Evolutionary conservation across 2,797 vertebrate genomes (phyloP).

Genomic region (Pelochelys cantorii): DNA sequence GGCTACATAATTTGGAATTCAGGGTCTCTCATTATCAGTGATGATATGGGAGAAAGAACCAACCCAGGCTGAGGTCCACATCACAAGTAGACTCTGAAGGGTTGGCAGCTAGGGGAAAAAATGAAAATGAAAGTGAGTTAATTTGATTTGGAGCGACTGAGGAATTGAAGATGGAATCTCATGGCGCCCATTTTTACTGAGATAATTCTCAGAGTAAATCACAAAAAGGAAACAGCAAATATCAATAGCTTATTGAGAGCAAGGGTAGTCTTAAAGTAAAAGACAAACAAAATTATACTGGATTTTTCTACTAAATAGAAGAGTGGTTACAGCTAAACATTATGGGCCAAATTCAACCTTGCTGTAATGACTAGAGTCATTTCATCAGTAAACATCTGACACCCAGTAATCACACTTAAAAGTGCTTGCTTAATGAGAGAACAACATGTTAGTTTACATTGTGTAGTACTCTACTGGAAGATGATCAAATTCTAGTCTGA

Average conservation of each 20-base stretch:
- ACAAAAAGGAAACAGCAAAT: background rate
- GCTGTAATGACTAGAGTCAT: background rate
- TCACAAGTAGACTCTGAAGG: background rate
- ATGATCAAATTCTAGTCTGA: background rate
- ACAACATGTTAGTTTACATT: background rate
- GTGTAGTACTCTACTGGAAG: background rate
- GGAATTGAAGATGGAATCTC: background rate
- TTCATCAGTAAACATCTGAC: background rate
- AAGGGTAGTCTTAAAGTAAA: background rate
- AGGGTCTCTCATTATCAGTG: background rate
- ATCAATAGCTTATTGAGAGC: background rate
- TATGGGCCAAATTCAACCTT: background rate
- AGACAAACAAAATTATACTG: background rate
- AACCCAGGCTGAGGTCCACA: background rate
- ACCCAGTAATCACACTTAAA: background rate
- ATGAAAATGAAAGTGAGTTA: background rate
- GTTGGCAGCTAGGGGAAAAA: constrained; percentile 6
- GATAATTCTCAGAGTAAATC: background rate
- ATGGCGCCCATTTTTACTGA: background rate
- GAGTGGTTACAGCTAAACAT: background rate
- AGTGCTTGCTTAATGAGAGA: background rate
- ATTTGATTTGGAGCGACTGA: constrained; percentile 9
- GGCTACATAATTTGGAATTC: background rate
- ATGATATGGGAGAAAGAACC: background rate
- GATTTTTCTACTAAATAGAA: background rate